Conservation (phyloP, 1,140 invertebrate genomes). For the Drosophila aff. region DNA sequence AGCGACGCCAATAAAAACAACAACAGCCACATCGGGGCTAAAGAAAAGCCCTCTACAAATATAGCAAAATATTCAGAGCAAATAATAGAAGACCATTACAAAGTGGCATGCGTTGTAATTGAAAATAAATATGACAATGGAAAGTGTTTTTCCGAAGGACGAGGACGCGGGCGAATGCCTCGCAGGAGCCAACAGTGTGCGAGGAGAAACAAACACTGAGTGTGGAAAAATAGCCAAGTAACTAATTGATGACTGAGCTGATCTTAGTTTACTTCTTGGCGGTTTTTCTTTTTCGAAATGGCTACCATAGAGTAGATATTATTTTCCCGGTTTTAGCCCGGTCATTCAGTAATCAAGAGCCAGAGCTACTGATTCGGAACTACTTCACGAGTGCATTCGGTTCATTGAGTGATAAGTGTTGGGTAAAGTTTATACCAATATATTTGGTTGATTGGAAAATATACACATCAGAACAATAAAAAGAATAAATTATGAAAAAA, state of each 20-base stretch:
- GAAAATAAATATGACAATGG: slow-evolving; percentile 75
- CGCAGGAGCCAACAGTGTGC: not conserved
- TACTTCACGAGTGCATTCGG: slow-evolving; percentile 1
- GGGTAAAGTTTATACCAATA: not conserved
- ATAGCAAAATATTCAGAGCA: slow-evolving; percentile 57
- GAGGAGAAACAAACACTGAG: slow-evolving; percentile 9
- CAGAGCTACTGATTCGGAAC: slow-evolving; percentile 12
- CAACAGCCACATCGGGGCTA: slow-evolving; percentile 18
- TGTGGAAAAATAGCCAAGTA: slow-evolving; percentile 20
- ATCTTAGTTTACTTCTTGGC: slow-evolving; percentile 5
- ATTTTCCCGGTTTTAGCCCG: not conserved
- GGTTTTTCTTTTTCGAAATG: not conserved
- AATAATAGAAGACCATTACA: slow-evolving; percentile 71
- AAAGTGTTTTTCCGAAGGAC: slow-evolving; percentile 26
- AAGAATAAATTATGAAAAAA: not conserved
- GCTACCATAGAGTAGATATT: not conserved
- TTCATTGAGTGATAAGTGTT: slow-evolving; percentile 6
- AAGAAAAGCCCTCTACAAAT: slow-evolving; percentile 51
- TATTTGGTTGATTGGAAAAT: no score
- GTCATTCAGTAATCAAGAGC: slow-evolving; percentile 38
- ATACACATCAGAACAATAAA: no score
- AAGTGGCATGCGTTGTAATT: slow-evolving; percentile 73
- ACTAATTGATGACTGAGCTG: slow-evolving; percentile 55
- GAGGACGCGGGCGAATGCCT: not conserved
- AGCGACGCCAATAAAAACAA: slow-evolving; percentile 17